Conservation (phyloP, 2,113 vertebrate species). For the Silurus asotus region DNA sequence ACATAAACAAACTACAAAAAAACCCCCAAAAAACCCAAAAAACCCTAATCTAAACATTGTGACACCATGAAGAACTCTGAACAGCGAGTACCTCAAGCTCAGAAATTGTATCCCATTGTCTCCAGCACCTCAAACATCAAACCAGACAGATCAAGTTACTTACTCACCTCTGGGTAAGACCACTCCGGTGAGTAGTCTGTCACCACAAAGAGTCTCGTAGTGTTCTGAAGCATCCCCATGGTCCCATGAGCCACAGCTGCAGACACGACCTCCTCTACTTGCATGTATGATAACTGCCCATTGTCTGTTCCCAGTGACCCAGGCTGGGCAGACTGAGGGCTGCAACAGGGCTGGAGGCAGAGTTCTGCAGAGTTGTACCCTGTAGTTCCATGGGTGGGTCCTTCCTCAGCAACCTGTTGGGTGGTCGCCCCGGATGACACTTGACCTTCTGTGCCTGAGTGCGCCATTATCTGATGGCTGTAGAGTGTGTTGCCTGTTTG, state of each 20-base stretch:
- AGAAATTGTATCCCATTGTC: background rate
- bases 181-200: constrained; percentile 98
- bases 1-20: background rate
- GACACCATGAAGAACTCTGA: background rate
- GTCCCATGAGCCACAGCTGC: constrained; percentile 83
- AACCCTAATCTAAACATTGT: background rate
- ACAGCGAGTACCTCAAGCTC: background rate
- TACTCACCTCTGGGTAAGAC: constrained; percentile 97
- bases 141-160: background rate
- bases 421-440: constrained; percentile 63
- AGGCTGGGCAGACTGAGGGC: constrained; percentile 74
- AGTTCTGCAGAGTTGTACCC: constrained; percentile 82
- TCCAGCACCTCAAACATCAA: background rate
- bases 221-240: constrained; percentile 89
- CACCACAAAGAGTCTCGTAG: constrained; percentile 93
- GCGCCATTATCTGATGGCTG: constrained; percentile 80
- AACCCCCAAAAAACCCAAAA: background rate
- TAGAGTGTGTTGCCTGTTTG: constrained; percentile 69
- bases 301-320: constrained; percentile 71
- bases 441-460: constrained; percentile 74
- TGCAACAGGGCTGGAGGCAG: constrained; percentile 83
- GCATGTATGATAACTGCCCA: constrained; percentile 83
- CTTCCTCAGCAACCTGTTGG: constrained; percentile 72
- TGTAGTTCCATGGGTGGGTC: constrained; percentile 67
- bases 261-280: constrained; percentile 83